phyloP scores from a whole-genome alignment of 1,140 invertebrate genomes.

The Pissodes strobi region DNA sequence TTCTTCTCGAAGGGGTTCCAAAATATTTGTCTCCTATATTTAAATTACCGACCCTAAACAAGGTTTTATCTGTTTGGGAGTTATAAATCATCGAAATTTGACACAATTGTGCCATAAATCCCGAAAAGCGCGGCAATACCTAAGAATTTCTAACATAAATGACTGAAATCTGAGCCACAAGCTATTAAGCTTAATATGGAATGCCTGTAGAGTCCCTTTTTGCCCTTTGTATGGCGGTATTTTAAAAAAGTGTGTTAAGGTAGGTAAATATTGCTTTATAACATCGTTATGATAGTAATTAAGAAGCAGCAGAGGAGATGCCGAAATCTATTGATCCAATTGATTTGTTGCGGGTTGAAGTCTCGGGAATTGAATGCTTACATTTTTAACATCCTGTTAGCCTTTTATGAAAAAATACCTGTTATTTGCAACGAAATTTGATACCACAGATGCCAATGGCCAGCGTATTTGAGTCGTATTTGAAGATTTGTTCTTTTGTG shows the following conservation, averaged over 20 bases:
- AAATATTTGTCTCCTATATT: too few relatives aligned
- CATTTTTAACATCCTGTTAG: slow-evolving; percentile 17
- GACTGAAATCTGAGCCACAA: slow-evolving; percentile 3
- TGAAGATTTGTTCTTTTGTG: too few relatives aligned
- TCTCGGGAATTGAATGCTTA: slow-evolving; percentile 8
- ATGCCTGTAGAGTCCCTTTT: too few relatives aligned
- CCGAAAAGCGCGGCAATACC: neutral
- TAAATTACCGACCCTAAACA: neutral
- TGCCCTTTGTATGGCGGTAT: slow-evolving; percentile 14
- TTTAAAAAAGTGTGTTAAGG: slow-evolving; percentile 5
- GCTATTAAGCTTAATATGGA: too few relatives aligned
- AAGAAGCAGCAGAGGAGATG: slow-evolving; percentile 2
- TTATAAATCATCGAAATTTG: neutral
- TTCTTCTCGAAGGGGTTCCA: too few relatives aligned
- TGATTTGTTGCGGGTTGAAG: slow-evolving; percentile 15
- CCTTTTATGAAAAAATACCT: slow-evolving; percentile 3
- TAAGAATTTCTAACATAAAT: too few relatives aligned
- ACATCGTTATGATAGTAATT: slow-evolving; percentile 8
- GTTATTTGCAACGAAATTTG: slow-evolving; percentile 5
- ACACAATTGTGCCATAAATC: neutral
- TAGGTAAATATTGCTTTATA: slow-evolving; percentile 21
- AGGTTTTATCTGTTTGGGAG: neutral
- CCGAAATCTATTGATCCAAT: slow-evolving; percentile 13
- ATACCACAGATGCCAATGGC: too few relatives aligned
- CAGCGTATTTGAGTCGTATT: too few relatives aligned